A percentile compares a stretch with the other conserved stretches of the same genome.
These are phyloP conservation scores for Acipenser ruthenus DNA, from an alignment of 2,797 vertebrate genomes.

Conservation along the genomic window DNA sequence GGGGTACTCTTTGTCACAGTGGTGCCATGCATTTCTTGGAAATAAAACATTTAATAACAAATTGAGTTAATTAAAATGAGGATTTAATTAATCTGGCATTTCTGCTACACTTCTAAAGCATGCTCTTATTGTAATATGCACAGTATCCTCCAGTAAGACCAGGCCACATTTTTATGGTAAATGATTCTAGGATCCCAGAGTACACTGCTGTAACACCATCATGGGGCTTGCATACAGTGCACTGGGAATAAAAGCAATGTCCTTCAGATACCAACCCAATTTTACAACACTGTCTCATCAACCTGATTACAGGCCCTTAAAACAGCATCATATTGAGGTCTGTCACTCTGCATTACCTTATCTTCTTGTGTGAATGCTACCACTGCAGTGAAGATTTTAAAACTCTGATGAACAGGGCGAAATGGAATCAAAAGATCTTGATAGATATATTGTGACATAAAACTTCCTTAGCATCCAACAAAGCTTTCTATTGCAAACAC, in stretches of 20 bases:
- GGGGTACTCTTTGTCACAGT: too few relatives aligned
- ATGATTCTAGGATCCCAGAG: slow-evolving; percentile 39
- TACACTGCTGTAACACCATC: slow-evolving; percentile 24
- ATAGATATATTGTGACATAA: not conserved
- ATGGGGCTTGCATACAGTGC: slow-evolving; percentile 27
- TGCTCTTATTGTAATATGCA: slow-evolving; percentile 29
- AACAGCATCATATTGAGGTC: slow-evolving; percentile 4
- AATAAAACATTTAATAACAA: not conserved
- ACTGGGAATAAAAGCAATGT: slow-evolving; percentile 4
- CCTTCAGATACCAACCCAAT: slow-evolving; percentile 5
- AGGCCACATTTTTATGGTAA: slow-evolving; percentile 37
- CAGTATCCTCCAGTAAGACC: slow-evolving; percentile 38
- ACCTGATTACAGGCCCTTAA: slow-evolving; percentile 11
- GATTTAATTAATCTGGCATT: slow-evolving; percentile 37
- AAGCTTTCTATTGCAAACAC: not conserved
- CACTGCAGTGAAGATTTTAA: slow-evolving; percentile 16
- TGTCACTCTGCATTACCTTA: slow-evolving; percentile 4
- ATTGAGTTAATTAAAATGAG: not conserved
- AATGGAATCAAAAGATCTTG: too few relatives aligned
- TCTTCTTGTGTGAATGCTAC: not conserved
- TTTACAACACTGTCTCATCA: not conserved
- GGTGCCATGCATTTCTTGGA: not conserved
- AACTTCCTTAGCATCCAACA: not conserved
- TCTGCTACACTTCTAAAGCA: slow-evolving; percentile 21
- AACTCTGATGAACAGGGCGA: slow-evolving; percentile 2